A percentile compares a stretch with the other conserved stretches of the same genome.
phyloP scores from a whole-genome alignment of 2,113 vertebrate genomes.

The Anguilla japonica region DNA sequence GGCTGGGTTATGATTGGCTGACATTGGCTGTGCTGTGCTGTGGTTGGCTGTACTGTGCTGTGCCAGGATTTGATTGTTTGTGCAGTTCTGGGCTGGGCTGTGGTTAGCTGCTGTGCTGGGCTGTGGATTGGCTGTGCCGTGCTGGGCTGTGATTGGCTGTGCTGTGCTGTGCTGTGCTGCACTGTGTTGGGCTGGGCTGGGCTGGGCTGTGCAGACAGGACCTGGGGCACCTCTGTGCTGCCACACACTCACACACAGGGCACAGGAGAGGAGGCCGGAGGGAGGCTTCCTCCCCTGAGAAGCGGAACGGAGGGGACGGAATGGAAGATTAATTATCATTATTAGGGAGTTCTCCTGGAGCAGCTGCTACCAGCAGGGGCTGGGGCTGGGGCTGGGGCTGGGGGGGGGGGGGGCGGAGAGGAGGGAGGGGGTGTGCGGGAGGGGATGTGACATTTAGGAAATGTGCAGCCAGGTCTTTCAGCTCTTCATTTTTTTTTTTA shows the following conservation, averaged over 20 bases:
- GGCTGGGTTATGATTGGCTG: too few species aligned
- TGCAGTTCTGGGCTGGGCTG: too few species aligned
- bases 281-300: not conserved
- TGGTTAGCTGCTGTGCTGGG: too few species aligned
- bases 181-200: too few species aligned
- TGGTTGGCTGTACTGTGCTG: too few species aligned
- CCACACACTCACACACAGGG: not conserved
- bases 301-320: not conserved
- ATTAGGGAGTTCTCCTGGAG: slow-evolving; percentile 25
- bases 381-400: fast-evolving
- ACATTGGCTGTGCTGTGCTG: too few species aligned
- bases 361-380: not conserved
- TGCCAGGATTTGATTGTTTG: too few species aligned
- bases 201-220: too few species aligned
- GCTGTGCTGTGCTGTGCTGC: too few species aligned
- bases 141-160: too few species aligned
- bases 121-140: too few species aligned
- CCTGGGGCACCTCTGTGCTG: too few species aligned
- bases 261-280: not conserved
- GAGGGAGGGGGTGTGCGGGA: not conserved
- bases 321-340: slow-evolving; percentile 32
- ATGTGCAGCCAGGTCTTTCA: not conserved
- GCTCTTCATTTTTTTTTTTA: slow-evolving; percentile 11
- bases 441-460: slow-evolving; percentile 8
- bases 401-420: not conserved